These are phyloP conservation scores for Acleris emargana DNA, from an alignment of 2,888 invertebrate species.

Conservation along the genomic window DNA sequence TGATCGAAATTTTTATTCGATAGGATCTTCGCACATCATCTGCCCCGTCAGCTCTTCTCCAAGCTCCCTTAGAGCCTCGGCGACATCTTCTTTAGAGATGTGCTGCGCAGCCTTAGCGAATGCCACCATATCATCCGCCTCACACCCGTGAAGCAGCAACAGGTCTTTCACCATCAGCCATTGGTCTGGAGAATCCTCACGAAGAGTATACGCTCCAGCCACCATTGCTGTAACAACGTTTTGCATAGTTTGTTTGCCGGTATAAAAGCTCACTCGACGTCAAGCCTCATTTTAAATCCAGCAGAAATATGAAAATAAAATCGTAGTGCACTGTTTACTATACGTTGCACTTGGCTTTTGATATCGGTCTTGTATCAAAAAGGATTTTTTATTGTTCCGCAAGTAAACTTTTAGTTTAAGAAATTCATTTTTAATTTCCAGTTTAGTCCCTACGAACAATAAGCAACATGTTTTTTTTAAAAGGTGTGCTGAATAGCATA, in stretches of 20 bases:
- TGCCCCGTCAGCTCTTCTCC: constrained; percentile 47
- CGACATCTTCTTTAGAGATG: constrained; percentile 41
- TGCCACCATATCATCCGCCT: constrained; percentile 49
- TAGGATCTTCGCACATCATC: constrained; percentile 41
- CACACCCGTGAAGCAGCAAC: constrained; percentile 60
- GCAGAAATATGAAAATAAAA: neutral
- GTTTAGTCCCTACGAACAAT: too few species aligned
- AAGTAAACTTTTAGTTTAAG: constrained; percentile 3
- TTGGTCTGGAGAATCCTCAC: constrained; percentile 52
- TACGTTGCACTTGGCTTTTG: neutral
- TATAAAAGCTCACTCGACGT: too few species aligned
- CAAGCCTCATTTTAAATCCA: too few species aligned
- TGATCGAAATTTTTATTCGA: neutral
- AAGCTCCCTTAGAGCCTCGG: constrained; percentile 45
- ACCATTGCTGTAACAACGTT: neutral
- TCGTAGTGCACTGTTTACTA: constrained; percentile 1
- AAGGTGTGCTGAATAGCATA: too few species aligned
- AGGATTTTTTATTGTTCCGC: constrained; percentile 8
- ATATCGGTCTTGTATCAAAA: constrained; percentile 1
- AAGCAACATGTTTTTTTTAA: too few species aligned
- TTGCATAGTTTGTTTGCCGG: too few species aligned
- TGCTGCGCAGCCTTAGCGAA: constrained; percentile 47
- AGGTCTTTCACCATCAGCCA: constrained; percentile 54
- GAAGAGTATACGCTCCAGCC: constrained; percentile 30
- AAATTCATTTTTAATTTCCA: neutral